Conservation (phyloP, 1,140 invertebrate species). For the Adelges cooleyi region DNA sequence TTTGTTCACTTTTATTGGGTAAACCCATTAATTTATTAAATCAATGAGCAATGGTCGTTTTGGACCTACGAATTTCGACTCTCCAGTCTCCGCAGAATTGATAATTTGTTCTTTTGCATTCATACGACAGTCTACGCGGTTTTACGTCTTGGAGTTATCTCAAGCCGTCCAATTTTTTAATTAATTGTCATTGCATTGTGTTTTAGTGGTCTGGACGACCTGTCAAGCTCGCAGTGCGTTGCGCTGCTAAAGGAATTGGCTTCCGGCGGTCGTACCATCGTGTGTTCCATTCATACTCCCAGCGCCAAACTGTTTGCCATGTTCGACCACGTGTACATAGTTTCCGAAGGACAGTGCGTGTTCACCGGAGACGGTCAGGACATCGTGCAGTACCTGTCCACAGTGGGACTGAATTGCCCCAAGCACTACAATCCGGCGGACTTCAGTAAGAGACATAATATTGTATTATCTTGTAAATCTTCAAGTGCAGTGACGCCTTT, state of each 20-base stretch:
- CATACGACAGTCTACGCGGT: no score
- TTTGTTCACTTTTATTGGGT: no score
- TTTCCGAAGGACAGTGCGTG: constrained; percentile 59
- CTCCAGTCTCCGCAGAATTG: no score
- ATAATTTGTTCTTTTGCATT: no score
- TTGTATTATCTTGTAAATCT: background rate
- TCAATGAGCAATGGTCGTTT: no score
- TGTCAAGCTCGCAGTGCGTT: constrained; percentile 62
- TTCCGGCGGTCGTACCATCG: constrained; percentile 65
- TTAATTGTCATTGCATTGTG: no score
- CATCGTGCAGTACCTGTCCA: constrained; percentile 55
- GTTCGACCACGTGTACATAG: constrained; percentile 65
- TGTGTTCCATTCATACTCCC: constrained; percentile 87
- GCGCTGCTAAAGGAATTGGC: constrained; percentile 64
- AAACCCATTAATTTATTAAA: no score
- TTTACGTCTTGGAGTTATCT: no score
- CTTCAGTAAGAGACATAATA: constrained; percentile 50
- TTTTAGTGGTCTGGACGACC: constrained; percentile 60
- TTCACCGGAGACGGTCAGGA: constrained; percentile 55
- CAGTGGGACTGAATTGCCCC: constrained; percentile 56
- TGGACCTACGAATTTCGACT: no score
- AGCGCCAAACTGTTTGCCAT: constrained; percentile 63
- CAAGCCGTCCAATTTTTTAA: no score
- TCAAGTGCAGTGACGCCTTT: background rate
- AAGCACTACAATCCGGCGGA: constrained; percentile 70